Conservation (phyloP, 2,113 vertebrate species). For the Myxocyprinus asiaticus region DNA sequence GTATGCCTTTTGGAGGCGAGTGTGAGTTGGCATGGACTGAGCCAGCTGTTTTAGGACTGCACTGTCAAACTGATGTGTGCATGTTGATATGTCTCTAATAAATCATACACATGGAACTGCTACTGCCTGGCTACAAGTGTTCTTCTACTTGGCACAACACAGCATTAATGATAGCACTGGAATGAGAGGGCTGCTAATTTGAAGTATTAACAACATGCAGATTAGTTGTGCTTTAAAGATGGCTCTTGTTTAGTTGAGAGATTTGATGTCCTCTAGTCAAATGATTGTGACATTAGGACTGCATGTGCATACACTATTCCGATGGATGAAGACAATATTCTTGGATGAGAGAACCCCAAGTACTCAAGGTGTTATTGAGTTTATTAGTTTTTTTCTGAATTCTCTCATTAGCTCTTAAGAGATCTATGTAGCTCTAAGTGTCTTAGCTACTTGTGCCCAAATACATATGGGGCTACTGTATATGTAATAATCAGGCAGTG, state of each 20-base stretch:
- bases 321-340: background rate
- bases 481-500: too few species aligned
- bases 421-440: background rate
- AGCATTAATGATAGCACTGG: background rate
- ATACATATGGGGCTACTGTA: too few species aligned
- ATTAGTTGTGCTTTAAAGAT: background rate
- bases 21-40: background rate
- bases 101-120: background rate
- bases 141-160: background rate
- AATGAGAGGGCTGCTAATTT: background rate
- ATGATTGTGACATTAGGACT: too few species aligned
- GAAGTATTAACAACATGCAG: background rate
- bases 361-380: too few species aligned
- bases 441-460: too few species aligned
- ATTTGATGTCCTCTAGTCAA: too few species aligned
- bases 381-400: too few species aligned
- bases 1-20: background rate
- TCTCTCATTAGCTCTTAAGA: background rate
- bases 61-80: background rate
- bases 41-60: background rate
- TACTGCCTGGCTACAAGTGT: background rate
- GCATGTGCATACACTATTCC: background rate
- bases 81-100: conserved; percentile 4
- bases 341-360: background rate
- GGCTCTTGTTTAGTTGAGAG: too few species aligned